phyloP scores from a whole-genome alignment of 2,113 vertebrate genomes.

The Pseudorasbora parva region DNA sequence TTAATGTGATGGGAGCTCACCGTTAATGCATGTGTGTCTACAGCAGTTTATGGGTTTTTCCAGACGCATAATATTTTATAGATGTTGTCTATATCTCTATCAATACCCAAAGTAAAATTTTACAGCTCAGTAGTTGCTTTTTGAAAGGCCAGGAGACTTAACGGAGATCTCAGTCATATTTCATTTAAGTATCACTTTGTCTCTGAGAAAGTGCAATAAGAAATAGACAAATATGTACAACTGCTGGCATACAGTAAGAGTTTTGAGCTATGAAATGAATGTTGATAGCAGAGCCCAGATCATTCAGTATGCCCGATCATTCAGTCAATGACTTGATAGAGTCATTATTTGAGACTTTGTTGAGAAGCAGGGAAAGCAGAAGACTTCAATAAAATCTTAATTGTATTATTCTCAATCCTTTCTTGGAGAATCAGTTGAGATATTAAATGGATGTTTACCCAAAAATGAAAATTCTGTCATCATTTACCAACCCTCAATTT shows the following conservation, averaged over 20 bases:
- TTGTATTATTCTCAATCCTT: neutral
- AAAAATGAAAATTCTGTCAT: too few relatives aligned
- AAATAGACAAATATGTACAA: neutral
- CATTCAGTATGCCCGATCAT: neutral
- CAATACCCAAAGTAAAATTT: neutral
- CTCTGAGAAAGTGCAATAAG: neutral
- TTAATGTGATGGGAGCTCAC: neutral
- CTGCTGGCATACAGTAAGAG: neutral
- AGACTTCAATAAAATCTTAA: neutral
- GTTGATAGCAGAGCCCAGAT: neutral
- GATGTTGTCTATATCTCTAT: neutral
- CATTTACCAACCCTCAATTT: too few relatives aligned
- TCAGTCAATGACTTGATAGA: neutral
- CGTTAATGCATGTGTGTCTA: neutral
- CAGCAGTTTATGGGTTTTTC: neutral
- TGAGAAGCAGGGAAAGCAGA: neutral
- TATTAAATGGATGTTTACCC: neutral
- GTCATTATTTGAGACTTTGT: neutral
- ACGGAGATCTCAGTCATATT: neutral
- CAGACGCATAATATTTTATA: neutral
- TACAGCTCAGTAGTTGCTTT: neutral
- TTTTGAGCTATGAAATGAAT: neutral
- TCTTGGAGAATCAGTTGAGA: neutral
- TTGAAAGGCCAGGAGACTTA: neutral
- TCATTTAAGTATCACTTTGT: neutral